These are phyloP conservation scores for Phoeniculus purpureus DNA, from an alignment of 2,797 vertebrate species.

Conservation along the genomic window DNA sequence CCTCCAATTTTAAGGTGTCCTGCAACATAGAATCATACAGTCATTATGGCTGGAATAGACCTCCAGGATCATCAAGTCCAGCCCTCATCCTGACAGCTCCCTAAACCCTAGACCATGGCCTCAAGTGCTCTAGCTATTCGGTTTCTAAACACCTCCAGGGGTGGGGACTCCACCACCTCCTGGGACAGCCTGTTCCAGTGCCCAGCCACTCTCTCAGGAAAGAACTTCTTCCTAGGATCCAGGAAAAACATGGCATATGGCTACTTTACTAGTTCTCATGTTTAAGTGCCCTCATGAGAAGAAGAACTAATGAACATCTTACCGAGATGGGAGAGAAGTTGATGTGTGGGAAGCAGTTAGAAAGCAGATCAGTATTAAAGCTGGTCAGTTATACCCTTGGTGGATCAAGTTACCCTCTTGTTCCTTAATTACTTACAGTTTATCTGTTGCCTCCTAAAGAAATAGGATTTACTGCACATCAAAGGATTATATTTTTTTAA, in stretches of 20 bases:
- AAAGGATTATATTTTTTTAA: background rate
- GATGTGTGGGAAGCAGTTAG: slow-evolving; percentile 55
- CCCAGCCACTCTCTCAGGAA: too few relatives aligned
- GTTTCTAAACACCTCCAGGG: too few relatives aligned
- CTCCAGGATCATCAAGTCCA: too few relatives aligned
- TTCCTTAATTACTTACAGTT: slow-evolving; percentile 39
- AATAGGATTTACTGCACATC: background rate
- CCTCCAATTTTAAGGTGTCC: background rate
- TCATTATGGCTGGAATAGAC: too few relatives aligned
- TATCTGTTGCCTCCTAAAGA: background rate
- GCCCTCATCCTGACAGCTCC: too few relatives aligned
- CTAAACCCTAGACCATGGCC: too few relatives aligned
- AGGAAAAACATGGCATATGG: background rate
- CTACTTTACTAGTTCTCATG: background rate
- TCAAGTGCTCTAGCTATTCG: too few relatives aligned
- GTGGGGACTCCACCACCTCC: too few relatives aligned
- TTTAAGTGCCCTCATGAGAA: slow-evolving; percentile 28
- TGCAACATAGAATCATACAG: fast-evolving
- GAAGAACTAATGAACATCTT: slow-evolving; percentile 37
- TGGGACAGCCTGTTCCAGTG: too few relatives aligned
- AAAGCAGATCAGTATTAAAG: slow-evolving; percentile 18
- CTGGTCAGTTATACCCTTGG: background rate
- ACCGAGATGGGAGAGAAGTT: slow-evolving; percentile 32
- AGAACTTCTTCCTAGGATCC: too few relatives aligned
- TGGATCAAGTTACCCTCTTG: background rate